Percentiles rank a stretch among this genome's conserved stretches.
Conservation (phyloP, 2,113 vertebrate species). For the Coryphaenoides rupestris region DNA sequence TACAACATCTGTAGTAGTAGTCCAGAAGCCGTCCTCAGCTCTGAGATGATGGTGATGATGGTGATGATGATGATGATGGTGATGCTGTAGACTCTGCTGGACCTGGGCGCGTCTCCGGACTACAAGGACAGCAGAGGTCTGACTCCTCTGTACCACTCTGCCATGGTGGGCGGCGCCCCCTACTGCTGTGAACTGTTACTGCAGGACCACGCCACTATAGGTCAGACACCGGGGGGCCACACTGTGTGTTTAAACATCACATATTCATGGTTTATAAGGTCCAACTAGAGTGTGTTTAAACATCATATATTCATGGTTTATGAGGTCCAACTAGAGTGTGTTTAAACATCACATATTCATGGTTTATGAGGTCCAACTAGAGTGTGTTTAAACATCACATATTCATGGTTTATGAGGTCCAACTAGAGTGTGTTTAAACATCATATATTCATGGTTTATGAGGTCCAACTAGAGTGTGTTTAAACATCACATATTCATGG, state of each 20-base stretch:
- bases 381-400: too few relatives aligned
- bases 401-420: too few relatives aligned
- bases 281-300: neutral
- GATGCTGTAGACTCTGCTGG: conserved; percentile 81
- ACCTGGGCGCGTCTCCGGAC: conserved; percentile 91
- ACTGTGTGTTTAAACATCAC: too few relatives aligned
- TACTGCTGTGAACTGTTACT: conserved; percentile 93
- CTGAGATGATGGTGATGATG: neutral
- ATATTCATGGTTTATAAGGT: neutral
- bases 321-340: too few relatives aligned
- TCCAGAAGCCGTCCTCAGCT: too few relatives aligned
- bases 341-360: neutral
- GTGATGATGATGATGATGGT: neutral
- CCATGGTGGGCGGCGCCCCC: conserved; percentile 91
- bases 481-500: too few relatives aligned
- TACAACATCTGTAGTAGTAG: too few relatives aligned
- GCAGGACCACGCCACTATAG: conserved; percentile 88
- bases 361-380: too few relatives aligned
- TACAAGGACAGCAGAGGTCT: conserved; percentile 96
- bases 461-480: too few relatives aligned
- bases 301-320: neutral
- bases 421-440: neutral
- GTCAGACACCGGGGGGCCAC: conserved; percentile 49
- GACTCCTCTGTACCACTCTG: conserved; percentile 91
- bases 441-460: too few relatives aligned